Evolutionary conservation across 1,140 invertebrate species (phyloP), one percentile per base, ranked within the genome.

Genomic region (Fopius arisanus): DNA sequence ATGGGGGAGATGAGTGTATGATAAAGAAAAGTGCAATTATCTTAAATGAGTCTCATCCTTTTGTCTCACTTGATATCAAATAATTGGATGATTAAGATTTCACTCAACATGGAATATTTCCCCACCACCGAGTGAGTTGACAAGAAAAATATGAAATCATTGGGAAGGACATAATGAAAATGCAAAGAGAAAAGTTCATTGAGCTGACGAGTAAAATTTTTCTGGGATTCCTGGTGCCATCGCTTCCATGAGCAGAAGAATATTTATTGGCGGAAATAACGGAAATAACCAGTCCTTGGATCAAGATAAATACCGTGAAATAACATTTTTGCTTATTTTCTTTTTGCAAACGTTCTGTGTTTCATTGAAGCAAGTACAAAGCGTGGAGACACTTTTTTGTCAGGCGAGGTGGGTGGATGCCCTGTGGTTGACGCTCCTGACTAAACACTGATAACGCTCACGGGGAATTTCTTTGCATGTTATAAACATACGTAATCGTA

Each of bases 401-500:
- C 23, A 28, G 23, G 23, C 54, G 54, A 28, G 23, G 54, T 59
- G 23, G 54, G 43, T 48, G 43, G 54, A 59, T 59, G 54, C 54
- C 23, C 54, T 28, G 54, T 59, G 54, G 54, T 59, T 59, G 54
- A 59, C 79, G 79, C 81, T 86, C 85, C 86, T 87, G 87, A 87
- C 87, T 88, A 88, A 88, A 88, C 87, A 88, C 79, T 83, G 87
- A 87, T 87, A 88, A 88, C 86, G 80, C 81, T 73, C 63, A 74
- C 79, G 70, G 77, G 78, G 82, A 83, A 86, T 86, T 87, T 87
- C 86, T 88, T 88, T 88, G 84, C 86, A 87, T 87, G 84, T 85
- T 86, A 87, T 86, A 87, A 88, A 87, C 86, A 88, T 88, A 85
- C 85, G 82, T 88, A 88, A 88, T 88, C 85, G 82, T 87, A 87